Conservation (phyloP, 2,113 vertebrate species). For the Gavialis gangeticus region DNA sequence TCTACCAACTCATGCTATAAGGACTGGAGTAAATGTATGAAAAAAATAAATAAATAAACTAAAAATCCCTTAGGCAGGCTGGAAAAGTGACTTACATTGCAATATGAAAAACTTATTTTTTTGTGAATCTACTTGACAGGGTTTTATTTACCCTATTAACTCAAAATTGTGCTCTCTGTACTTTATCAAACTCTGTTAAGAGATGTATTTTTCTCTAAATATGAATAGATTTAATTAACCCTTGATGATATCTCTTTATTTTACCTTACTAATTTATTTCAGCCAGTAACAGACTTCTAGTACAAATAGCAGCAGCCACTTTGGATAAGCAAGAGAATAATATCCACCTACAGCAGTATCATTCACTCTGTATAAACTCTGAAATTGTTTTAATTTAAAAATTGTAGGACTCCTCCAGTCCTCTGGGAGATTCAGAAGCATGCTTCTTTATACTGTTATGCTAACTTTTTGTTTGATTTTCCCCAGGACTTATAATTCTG, state of each 20-base stretch:
- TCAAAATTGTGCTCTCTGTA: background rate
- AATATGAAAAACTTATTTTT: background rate
- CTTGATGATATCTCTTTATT: background rate
- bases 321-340: background rate
- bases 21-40: background rate
- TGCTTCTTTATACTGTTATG: background rate
- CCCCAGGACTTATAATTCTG: background rate
- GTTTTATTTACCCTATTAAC: background rate
- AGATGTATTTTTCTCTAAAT: background rate
- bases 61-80: background rate
- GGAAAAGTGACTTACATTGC: background rate
- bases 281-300: background rate
- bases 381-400: background rate
- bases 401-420: background rate
- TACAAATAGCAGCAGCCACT: background rate
- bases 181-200: background rate
- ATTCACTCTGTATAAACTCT: background rate
- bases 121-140: background rate
- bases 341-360: background rate
- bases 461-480: background rate
- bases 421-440: background rate
- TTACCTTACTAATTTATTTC: background rate
- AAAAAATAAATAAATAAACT: background rate
- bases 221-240: background rate
- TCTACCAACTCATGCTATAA: background rate